Evolutionary conservation across 2,888 invertebrate species (phyloP), one percentile per base, ranked within the genome.

Genomic region (Cheilosia variabilis): DNA sequence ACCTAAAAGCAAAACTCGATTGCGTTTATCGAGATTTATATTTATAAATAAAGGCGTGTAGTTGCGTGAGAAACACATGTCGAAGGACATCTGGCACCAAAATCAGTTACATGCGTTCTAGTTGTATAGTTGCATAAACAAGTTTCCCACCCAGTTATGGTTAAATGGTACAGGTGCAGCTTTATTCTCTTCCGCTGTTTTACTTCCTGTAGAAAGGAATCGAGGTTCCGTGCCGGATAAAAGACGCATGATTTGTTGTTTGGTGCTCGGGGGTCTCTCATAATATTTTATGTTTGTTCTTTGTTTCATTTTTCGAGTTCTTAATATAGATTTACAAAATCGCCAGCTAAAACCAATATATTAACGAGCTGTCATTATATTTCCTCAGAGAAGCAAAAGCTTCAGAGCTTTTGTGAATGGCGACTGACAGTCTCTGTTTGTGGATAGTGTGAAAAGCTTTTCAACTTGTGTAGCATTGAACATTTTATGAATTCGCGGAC

Each of bases 191-290:
- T 83, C 79, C 73, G 68, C 24, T 69, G 31, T n/a, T 63, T 10
- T 19, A 66, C 63, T 83, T 83, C 79, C 78, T 83, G 24, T 58
- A 52, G 43, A 73, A 83, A 68, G 68, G 50, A 58, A 58, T 15
- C 57, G 34, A 37, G 58, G 53, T 60, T 57, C 68, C 37, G 68
- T 43, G 52, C 55, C 82, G 72, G 82, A 83, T 65, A 57, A 58
- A 50, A 50, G 24, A 7, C 47, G 19, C 22, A 9, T 24, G n/a
- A 72, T 5, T 37, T 24, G 37, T 50, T 66, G 65, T n/a, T 24
- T 45, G 24, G 22, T 17, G 47, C 52, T 52, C 15, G 50, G 41
- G 43, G n/a, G 41, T 37, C 22, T 60, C 50, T 13, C 22, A 10
- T 17, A 2, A 17, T 24, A 58, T 50, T 65, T 47, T 47, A 66